These are phyloP conservation scores for Sipha maydis DNA, from an alignment of 2,888 invertebrate species.

Conservation along the genomic window DNA sequence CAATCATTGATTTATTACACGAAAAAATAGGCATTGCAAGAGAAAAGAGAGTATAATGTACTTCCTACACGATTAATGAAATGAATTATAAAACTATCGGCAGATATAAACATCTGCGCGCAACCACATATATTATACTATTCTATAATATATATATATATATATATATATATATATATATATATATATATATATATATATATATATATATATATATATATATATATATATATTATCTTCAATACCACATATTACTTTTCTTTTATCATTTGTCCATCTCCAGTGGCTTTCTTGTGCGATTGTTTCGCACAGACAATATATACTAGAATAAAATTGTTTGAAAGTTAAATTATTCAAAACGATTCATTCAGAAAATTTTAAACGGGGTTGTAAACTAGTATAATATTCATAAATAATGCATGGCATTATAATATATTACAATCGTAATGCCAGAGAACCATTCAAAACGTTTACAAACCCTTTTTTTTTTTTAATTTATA, in stretches of 20 bases:
- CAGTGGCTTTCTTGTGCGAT: constrained; percentile 23
- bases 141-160: not conserved
- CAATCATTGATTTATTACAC: not conserved
- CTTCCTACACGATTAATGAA: not conserved
- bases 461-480: constrained; percentile 11
- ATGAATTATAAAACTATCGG: constrained; percentile 7
- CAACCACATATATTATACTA: not conserved
- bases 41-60: not conserved
- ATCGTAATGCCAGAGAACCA: not conserved
- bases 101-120: not conserved
- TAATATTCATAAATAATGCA: constrained; percentile 39
- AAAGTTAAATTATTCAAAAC: constrained; percentile 42
- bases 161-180: not conserved
- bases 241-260: constrained; percentile 29
- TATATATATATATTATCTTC: not conserved
- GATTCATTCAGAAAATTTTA: constrained; percentile 46
- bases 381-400: constrained; percentile 46
- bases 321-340: constrained; percentile 14
- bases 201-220: not conserved
- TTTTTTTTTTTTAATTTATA: constrained; percentile 40
- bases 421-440: constrained; percentile 28
- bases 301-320: constrained; percentile 2
- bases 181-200: not conserved
- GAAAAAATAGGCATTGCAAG: not conserved
- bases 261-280: constrained; percentile 44